Percentiles rank a stretch among this genome's conserved stretches.
These are phyloP conservation scores for Pangasius djambal DNA, from an alignment of 2,797 vertebrate species.

Conservation along the genomic window DNA sequence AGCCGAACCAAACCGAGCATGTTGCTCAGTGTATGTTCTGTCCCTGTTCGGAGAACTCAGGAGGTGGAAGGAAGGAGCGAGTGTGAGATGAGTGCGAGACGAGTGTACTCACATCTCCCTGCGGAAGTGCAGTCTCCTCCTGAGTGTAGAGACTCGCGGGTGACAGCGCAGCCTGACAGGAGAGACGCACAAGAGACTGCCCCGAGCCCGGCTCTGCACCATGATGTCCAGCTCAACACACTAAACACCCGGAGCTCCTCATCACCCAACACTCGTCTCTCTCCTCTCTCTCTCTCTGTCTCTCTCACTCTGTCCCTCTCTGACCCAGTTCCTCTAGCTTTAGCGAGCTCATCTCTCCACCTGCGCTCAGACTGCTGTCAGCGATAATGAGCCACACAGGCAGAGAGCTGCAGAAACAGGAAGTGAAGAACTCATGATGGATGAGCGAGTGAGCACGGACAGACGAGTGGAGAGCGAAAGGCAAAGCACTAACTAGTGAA, in stretches of 20 bases:
- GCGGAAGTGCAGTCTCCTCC: constrained; percentile 76
- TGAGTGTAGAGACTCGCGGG: constrained; percentile 71
- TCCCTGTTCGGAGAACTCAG: neutral
- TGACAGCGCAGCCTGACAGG: constrained; percentile 72
- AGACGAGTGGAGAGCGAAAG: neutral
- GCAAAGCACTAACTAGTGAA: neutral
- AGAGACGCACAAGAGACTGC: constrained; percentile 58
- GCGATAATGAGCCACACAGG: neutral
- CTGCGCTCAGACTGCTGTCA: constrained; percentile 47
- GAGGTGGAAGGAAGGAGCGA: neutral
- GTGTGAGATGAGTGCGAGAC: neutral
- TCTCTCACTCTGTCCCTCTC: constrained; percentile 2
- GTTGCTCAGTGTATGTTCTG: neutral
- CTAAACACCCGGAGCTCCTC: constrained; percentile 16
- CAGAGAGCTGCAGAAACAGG: neutral
- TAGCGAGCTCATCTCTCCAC: constrained; percentile 43
- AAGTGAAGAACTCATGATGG: neutral
- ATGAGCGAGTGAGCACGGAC: neutral
- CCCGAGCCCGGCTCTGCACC: constrained; percentile 69
- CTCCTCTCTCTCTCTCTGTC: constrained; percentile 16
- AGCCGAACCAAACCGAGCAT: neutral
- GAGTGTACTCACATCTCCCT: constrained; percentile 72
- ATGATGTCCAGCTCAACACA: constrained; percentile 56
- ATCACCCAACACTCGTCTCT: neutral
- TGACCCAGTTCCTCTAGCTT: constrained; percentile 61